Evolutionary conservation across 2,797 vertebrate species (phyloP), one percentile per base, ranked within the genome.

Genomic region (Catamblyrhynchus diadema): DNA sequence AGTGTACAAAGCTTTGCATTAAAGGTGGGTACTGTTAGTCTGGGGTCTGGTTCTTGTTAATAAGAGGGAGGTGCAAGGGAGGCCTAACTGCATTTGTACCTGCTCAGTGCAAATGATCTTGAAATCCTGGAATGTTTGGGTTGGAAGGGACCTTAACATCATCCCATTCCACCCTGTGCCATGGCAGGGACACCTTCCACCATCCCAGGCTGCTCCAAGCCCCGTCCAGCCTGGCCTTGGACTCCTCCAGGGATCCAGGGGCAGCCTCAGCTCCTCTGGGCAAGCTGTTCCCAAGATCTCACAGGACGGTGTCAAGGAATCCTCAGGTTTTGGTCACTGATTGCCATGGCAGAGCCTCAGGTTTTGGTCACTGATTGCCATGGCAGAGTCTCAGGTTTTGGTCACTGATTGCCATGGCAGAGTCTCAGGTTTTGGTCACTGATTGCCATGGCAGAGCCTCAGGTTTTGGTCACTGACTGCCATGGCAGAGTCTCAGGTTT

Each of bases 301-400:
- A 5, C n/a, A 60, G 41, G 25, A 12, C 0, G 1, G 6, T 1
- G 6, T 5, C 14, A 23, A 21, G 35, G 28, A 47, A 12, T 7
- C 12, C n/a, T n/a, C n/a, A n/a, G n/a, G 37, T 37, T 37, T 37
- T 37, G 37, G 37, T 37, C 37, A 37, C 37, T 37, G 37, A 12
- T 12, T 37, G 37, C 37, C 37, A 37, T 37, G 37, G 37, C 37
- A 37, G 37, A 37, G 37, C 37, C 37, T 37, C 37, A 37, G 61
- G 91, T 4, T 50, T 50, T 71, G 65, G 69, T 33, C 60, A 1
- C 28, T 7, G 7, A 18, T n/a, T 23, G 35, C 33, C 10, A 5
- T 0, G 35, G 35, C 35, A 35, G n/a, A n/a, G n/a, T n/a, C 35
- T 35, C 35, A 35, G 60, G 91, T 3, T 50, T 50, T 71, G 65